These are phyloP conservation scores for Myathropa florea DNA, from an alignment of 2,888 invertebrate species.

Conservation along the genomic window DNA sequence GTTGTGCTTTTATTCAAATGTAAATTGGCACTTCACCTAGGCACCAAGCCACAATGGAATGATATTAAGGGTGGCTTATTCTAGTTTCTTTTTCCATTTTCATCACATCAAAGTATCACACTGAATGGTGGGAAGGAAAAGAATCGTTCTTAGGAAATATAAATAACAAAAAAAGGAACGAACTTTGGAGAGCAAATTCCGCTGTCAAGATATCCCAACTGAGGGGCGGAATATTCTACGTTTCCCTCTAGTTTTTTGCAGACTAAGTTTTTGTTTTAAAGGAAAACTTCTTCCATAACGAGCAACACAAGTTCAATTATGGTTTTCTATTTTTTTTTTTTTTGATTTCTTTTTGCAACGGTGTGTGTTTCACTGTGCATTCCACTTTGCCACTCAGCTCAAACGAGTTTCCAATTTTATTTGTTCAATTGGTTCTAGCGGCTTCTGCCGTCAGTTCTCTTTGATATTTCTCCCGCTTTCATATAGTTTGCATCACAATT, in stretches of 20 bases:
- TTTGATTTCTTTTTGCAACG: neutral
- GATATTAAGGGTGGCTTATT: conserved; percentile 39
- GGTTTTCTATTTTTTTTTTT: neutral
- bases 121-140: neutral
- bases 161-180: conserved; percentile 7
- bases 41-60: conserved; percentile 6
- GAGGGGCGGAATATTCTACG: neutral
- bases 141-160: conserved; percentile 15
- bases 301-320: conserved; percentile 18
- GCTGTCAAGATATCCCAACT: neutral
- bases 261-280: conserved; percentile 15
- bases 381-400: neutral
- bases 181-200: neutral
- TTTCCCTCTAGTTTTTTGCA: neutral
- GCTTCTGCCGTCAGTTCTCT: neutral
- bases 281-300: conserved; percentile 13
- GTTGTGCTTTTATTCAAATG: conserved; percentile 31
- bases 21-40: conserved; percentile 40
- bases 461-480: neutral
- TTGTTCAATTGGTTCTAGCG: conserved; percentile 28
- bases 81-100: conserved; percentile 13
- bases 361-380: neutral
- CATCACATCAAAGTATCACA: neutral
- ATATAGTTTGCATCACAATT: neutral
- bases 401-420: conserved; percentile 26